Conservation (phyloP, 2,113 vertebrate species). For the Gambusia holbrooki region DNA sequence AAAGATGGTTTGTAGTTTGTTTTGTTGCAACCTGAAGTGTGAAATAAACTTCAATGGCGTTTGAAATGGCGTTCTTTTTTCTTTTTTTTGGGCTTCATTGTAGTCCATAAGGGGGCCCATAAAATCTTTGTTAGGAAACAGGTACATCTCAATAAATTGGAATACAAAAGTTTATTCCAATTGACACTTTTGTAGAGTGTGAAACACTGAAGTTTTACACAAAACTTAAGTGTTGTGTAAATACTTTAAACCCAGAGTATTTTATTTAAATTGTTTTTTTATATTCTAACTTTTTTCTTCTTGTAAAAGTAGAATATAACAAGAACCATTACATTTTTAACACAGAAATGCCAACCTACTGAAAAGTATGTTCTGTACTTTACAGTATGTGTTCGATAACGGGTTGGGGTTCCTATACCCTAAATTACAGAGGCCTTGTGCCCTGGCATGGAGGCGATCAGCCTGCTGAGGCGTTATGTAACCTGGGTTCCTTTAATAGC, state of each 20-base stretch:
- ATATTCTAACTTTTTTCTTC: neutral
- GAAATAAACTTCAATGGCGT: no score
- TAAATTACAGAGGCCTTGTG: neutral
- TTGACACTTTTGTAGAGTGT: no score
- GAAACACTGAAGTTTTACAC: no score
- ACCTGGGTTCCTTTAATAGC: neutral
- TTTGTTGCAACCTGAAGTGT: no score
- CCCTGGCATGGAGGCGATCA: neutral
- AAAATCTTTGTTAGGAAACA: neutral
- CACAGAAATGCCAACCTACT: neutral
- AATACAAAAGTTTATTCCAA: neutral
- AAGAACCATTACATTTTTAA: slow-evolving; percentile 22
- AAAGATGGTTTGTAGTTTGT: no score
- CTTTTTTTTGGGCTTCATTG: no score
- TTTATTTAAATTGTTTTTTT: neutral
- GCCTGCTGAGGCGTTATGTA: neutral
- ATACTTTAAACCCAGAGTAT: neutral
- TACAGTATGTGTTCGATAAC: neutral
- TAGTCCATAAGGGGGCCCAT: no score
- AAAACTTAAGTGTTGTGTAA: neutral
- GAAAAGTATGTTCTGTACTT: neutral
- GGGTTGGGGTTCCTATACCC: neutral
- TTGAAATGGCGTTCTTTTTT: no score
- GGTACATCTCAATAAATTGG: neutral
- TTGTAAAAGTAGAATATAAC: neutral